Conservation (phyloP, 2,113 vertebrate genomes). For the Euleptes europaea region DNA sequence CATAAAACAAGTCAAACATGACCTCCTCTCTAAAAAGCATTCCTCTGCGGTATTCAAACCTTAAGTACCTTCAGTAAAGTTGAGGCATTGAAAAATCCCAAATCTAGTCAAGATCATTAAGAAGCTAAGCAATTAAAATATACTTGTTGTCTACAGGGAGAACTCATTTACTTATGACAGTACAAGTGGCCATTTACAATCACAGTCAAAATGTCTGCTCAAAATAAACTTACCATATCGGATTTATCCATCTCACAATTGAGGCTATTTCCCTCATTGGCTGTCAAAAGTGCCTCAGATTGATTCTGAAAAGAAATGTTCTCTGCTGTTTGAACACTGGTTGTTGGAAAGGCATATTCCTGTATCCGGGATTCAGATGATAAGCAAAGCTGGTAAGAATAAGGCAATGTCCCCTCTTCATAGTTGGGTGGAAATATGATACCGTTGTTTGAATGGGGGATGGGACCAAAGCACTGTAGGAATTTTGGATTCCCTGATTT, state of each 20-base stretch:
- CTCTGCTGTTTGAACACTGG: background rate
- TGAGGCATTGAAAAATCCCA: no score
- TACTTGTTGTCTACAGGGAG: no score
- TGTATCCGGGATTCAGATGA: constrained; percentile 38
- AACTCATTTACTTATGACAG: no score
- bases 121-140: no score
- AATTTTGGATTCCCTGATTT: constrained; percentile 57
- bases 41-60: no score
- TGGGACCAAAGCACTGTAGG: constrained; percentile 25
- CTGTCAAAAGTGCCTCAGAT: background rate
- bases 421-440: constrained; percentile 44
- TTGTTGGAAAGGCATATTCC: constrained; percentile 51
- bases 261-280: background rate
- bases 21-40: no score
- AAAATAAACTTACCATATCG: background rate
- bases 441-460: constrained; percentile 46
- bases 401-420: constrained; percentile 63
- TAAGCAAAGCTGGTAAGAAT: constrained; percentile 61
- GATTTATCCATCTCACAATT: background rate
- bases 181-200: background rate
- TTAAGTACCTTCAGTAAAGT: no score
- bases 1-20: no score
- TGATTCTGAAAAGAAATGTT: background rate
- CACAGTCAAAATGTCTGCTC: background rate
- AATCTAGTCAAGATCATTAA: no score